Conservation (phyloP, 2,797 vertebrate species). For the Zalophus californianus region DNA sequence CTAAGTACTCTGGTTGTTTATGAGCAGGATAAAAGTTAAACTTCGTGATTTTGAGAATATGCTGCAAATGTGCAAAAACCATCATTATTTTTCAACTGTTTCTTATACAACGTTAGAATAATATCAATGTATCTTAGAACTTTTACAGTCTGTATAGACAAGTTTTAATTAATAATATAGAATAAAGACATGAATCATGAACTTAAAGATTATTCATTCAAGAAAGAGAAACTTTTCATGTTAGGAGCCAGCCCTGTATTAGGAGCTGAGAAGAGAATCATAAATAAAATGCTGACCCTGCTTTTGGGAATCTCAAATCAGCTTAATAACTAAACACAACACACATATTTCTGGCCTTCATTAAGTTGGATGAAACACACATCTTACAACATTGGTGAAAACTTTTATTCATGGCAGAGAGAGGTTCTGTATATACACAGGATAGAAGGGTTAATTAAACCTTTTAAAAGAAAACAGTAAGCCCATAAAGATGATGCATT, state of each 20-base stretch:
- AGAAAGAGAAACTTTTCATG: conserved; percentile 38
- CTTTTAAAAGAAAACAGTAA: background rate
- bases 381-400: background rate
- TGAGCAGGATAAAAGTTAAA: background rate
- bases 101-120: conserved; percentile 21
- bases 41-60: background rate
- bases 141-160: conserved; percentile 16
- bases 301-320: conserved; percentile 53
- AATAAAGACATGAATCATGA: conserved; percentile 30
- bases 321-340: conserved; percentile 40
- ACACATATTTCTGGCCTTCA: background rate
- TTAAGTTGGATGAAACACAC: background rate
- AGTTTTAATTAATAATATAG: conserved; percentile 48
- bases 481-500: background rate
- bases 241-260: background rate
- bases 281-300: conserved; percentile 6
- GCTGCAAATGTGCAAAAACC: background rate
- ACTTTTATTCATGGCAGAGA: background rate
- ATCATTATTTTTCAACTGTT: background rate
- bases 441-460: background rate
- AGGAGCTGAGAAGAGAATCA: conserved; percentile 39
- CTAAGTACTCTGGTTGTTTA: background rate
- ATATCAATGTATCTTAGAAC: background rate
- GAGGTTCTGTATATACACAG: background rate
- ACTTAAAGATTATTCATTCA: conserved; percentile 14